A percentile compares a stretch with the other conserved stretches of the same genome.
Evolutionary conservation across 2,113 vertebrate species (phyloP).

Genomic region (Indicator indicator): DNA sequence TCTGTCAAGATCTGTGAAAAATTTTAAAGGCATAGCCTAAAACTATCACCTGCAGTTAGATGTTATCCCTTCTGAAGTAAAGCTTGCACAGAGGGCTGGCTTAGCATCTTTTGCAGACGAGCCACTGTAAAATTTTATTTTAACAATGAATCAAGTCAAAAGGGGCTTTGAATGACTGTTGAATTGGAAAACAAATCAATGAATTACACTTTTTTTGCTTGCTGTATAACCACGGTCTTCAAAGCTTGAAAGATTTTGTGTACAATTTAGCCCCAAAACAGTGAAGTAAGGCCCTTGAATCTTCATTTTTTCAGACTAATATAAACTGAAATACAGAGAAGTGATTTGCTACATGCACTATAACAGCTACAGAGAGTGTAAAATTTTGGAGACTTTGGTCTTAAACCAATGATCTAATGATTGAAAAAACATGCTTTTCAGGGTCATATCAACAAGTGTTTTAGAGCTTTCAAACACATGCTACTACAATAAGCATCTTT

Average conservation of each 20-base stretch:
- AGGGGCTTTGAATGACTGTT: background rate
- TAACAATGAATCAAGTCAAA: background rate
- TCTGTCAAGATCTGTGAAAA: too few relatives aligned
- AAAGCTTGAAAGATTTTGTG: background rate
- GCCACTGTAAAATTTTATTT: background rate
- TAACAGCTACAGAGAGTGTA: background rate
- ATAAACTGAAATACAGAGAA: background rate
- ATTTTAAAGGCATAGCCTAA: too few relatives aligned
- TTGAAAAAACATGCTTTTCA: background rate
- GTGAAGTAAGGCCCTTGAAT: background rate
- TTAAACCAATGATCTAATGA: background rate
- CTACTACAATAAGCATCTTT: background rate
- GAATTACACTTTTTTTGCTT: background rate
- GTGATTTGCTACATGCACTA: background rate
- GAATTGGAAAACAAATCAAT: background rate
- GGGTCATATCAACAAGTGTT: background rate
- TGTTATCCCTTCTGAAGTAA: background rate
- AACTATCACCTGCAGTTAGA: background rate
- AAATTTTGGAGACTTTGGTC: background rate
- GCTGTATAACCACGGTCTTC: background rate
- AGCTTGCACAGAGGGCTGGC: background rate
- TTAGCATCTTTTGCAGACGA: background rate
- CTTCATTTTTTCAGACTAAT: background rate
- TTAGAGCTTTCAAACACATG: background rate
- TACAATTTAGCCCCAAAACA: background rate